A percentile compares a stretch with the other conserved stretches of the same genome.
phyloP scores from a whole-genome alignment of 1,140 invertebrate genomes.

The Rhagoletis pomonella region DNA sequence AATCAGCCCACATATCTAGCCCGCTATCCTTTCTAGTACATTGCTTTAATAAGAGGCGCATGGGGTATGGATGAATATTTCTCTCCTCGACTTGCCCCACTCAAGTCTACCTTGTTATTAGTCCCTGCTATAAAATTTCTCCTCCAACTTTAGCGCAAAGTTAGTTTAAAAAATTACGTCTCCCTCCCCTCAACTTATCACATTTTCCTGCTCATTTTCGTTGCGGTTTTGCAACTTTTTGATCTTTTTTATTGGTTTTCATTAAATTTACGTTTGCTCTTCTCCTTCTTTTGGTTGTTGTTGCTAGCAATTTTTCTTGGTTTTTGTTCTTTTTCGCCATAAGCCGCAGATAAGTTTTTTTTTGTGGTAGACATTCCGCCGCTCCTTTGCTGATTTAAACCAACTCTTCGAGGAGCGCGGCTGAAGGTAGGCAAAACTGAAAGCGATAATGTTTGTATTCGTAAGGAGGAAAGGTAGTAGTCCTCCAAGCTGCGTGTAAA shows the following conservation, averaged over 20 bases:
- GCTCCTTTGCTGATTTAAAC: not conserved
- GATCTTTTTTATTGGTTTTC: not conserved
- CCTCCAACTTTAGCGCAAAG: not conserved
- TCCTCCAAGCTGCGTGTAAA: not conserved
- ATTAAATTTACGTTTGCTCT: conserved; percentile 4
- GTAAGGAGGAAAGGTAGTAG: too few species aligned
- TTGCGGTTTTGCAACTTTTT: not conserved
- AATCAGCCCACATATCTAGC: not conserved
- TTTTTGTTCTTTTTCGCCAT: not conserved
- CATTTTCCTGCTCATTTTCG: not conserved
- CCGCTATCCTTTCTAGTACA: not conserved
- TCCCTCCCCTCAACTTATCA: not conserved
- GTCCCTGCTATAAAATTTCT: not conserved
- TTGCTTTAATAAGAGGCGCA: too few species aligned
- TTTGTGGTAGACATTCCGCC: not conserved
- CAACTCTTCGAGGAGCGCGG: not conserved
- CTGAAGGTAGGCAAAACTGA: not conserved
- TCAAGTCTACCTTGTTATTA: too few species aligned
- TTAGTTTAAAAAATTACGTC: not conserved
- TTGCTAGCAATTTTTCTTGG: not conserved
- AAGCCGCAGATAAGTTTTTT: not conserved
- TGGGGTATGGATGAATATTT: too few species aligned
- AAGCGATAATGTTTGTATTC: too few species aligned
- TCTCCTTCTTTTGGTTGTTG: not conserved
- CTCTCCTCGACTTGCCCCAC: not conserved